phyloP scores from a whole-genome alignment of 2,113 vertebrate species.

The Neopipo cinnamomea region DNA sequence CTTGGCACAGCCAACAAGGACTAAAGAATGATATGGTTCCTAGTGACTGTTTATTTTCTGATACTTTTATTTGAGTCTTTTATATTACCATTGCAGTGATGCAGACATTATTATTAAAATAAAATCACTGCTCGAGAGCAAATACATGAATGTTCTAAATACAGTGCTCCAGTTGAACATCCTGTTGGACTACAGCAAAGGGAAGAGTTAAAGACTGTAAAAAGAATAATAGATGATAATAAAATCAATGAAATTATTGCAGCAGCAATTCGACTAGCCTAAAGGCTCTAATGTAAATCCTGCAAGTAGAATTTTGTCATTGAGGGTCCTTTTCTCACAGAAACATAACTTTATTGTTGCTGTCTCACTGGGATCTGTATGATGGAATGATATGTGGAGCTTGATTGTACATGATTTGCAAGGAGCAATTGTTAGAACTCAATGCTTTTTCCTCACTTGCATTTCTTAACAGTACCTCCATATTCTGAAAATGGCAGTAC shows the following conservation, averaged over 20 bases:
- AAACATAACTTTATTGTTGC: not conserved
- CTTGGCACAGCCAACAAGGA: not conserved
- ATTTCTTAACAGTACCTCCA: not conserved
- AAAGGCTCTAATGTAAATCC: not conserved
- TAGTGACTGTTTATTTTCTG: not conserved
- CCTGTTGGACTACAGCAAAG: not conserved
- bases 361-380: not conserved
- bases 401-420: not conserved
- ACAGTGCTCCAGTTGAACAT: not conserved
- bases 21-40: not conserved
- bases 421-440: not conserved
- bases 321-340: not conserved
- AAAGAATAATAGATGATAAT: not conserved
- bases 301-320: not conserved
- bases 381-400: not conserved
- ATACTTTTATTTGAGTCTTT: not conserved
- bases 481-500: not conserved
- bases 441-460: not conserved
- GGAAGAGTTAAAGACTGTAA: not conserved
- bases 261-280: not conserved
- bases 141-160: not conserved
- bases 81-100: not conserved
- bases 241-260: not conserved
- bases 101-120: not conserved
- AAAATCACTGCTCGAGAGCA: not conserved